Base-by-base conservation (phyloP, 2,888 invertebrate genomes). In the Drosophila anomelani region DNA sequence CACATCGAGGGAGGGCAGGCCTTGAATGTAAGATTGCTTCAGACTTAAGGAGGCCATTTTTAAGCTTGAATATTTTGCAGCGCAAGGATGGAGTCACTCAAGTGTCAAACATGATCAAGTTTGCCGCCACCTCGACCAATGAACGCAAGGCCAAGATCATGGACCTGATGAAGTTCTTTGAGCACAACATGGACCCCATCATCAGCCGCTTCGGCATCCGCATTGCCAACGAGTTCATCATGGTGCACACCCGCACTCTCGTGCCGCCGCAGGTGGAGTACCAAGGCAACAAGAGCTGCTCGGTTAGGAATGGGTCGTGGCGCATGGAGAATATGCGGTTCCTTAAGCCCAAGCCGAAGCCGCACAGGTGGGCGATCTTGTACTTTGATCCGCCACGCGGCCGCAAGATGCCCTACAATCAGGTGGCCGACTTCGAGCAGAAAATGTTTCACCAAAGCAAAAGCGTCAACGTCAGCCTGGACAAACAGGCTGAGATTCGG, bases 41-140 rank as follows among this genome's bases (percentile, higher is more conserved):
- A 17, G 8, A 3, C 17, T 29, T n/a, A 1, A n/a, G 10, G n/a
- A 12, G 3, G 1, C 10, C 46, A 47, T 29, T n/a, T 34, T 13
- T 15, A 20, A 20, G 20, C 9, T 1, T 13, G 9, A 8, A 9
- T 15, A 10, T 46, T 7, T 49, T 23, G 53, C 23, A 91, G 91
- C 82, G 88, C 29, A 98, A 98, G 92, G 93, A 99, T 89, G 96
- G 95, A 10, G 96, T 97, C 36, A 93, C 91, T 38, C 98, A 99
- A 92, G 96, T 98, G 0, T 93, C 96, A 0, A 94, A 94, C 0
- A 98, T 99, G 97, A 98, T 99, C 58, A 95, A 93, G 90, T 94
- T 94, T 44, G 97, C 99, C 0, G 98, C 99, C 0, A 96, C 97
- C 0, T 94, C 95, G 0, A 97, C 99, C 0, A 93, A 94, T 9